phyloP scores from a whole-genome alignment of 2,888 invertebrate species.

The Digitonthophagus gazella region DNA sequence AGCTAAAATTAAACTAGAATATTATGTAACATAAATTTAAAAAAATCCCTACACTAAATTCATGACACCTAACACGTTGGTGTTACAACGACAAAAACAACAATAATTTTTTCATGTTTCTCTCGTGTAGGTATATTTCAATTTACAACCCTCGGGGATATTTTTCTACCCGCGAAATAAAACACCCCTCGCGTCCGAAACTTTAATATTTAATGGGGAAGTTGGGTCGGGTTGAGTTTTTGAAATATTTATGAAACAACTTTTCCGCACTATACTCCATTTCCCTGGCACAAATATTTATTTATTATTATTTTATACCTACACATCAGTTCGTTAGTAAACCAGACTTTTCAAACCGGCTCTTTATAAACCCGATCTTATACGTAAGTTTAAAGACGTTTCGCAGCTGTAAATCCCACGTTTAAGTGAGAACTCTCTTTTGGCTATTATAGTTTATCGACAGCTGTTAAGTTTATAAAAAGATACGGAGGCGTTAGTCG shows the following conservation, averaged over 20 bases:
- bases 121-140: no score
- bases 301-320: not conserved
- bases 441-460: not conserved
- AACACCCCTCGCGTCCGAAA: not conserved
- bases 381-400: no score
- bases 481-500: not conserved
- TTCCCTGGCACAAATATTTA: no score
- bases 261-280: not conserved
- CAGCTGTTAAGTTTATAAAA: not conserved
- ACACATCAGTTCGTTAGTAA: not conserved
- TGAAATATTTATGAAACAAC: not conserved
- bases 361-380: not conserved
- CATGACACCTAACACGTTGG: no score
- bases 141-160: not conserved
- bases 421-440: no score
- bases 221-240: not conserved
- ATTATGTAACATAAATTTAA: no score
- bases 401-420: no score
- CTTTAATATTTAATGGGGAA: not conserved
- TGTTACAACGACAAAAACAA: no score
- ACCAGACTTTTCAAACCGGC: not conserved
- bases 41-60: no score
- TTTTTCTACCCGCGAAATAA: not conserved
- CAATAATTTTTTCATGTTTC: no score
- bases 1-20: no score